Evolutionary conservation across 2,888 invertebrate species (phyloP).

Genomic region (Oscheius onirici): DNA sequence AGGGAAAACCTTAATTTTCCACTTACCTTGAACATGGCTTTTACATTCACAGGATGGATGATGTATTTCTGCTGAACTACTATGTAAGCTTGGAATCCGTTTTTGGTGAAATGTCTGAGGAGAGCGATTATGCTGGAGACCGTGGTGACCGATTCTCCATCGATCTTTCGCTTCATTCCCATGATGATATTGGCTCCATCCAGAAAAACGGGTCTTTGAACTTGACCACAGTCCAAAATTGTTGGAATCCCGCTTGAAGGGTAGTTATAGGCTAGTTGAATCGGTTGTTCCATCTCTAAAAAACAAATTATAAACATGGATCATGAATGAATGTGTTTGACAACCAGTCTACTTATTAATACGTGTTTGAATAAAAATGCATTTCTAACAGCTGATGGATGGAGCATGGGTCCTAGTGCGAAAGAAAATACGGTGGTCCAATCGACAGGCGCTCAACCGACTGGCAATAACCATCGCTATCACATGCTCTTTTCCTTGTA

Average conservation of each 20-base stretch:
- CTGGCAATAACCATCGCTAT: slow-evolving; percentile 29
- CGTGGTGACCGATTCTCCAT: background rate
- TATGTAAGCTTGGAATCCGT: slow-evolving; percentile 24
- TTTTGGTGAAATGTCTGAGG: background rate
- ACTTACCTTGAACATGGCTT: slow-evolving; percentile 8
- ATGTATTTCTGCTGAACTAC: slow-evolving; percentile 21
- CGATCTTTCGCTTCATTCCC: background rate
- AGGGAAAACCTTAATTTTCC: background rate
- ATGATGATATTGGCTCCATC: slow-evolving; percentile 28
- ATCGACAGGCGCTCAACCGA: background rate
- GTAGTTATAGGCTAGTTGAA: background rate
- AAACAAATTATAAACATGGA: background rate
- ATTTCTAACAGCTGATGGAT: background rate
- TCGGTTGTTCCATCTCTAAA: background rate
- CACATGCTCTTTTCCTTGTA: slow-evolving; percentile 14
- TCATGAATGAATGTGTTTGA: background rate
- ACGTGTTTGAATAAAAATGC: background rate
- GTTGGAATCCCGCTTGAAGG: background rate
- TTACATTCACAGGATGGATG: background rate
- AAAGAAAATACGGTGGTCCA: background rate
- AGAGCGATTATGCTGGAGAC: slow-evolving; percentile 14
- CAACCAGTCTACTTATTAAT: too few species aligned
- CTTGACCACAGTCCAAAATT: too few species aligned
- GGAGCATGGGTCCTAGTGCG: background rate
- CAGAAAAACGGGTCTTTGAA: background rate